Conservation (phyloP, 2,888 invertebrate genomes). For the Spodoptera exigua region DNA sequence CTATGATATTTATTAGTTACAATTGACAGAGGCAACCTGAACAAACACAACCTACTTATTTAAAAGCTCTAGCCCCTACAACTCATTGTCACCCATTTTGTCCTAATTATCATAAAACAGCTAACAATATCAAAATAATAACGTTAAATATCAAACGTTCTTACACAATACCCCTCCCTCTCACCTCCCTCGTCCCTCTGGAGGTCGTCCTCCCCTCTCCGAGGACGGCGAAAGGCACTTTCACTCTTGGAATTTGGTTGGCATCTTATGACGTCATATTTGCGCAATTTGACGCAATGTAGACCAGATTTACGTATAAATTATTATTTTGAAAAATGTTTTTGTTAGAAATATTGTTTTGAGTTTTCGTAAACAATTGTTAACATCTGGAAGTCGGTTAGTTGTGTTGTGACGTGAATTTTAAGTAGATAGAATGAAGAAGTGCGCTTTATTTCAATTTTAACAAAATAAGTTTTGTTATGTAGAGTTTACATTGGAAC, state of each 20-base stretch:
- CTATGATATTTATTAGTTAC: too few relatives aligned
- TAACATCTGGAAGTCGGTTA: constrained; percentile 13
- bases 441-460: too few relatives aligned
- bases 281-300: constrained; percentile 85
- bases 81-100: constrained; percentile 4
- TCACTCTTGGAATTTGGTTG: constrained; percentile 84
- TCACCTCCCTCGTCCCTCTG: constrained; percentile 59
- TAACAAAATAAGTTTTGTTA: too few relatives aligned
- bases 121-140: constrained; percentile 39
- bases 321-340: constrained; percentile 56
- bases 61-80: background rate
- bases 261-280: constrained; percentile 79
- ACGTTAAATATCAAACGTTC: constrained; percentile 63
- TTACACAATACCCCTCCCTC: constrained; percentile 65
- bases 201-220: constrained; percentile 76
- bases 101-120: background rate
- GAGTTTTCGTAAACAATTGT: constrained; percentile 29
- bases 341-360: constrained; percentile 40
- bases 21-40: background rate
- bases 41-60: background rate
- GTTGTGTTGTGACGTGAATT: constrained; percentile 23
- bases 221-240: constrained; percentile 83
- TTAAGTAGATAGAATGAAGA: background rate
- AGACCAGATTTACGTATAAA: constrained; percentile 60
- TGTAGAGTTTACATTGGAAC: too few relatives aligned